phyloP scores from a whole-genome alignment of 2,888 invertebrate species.

The Coecobrya sp. region DNA sequence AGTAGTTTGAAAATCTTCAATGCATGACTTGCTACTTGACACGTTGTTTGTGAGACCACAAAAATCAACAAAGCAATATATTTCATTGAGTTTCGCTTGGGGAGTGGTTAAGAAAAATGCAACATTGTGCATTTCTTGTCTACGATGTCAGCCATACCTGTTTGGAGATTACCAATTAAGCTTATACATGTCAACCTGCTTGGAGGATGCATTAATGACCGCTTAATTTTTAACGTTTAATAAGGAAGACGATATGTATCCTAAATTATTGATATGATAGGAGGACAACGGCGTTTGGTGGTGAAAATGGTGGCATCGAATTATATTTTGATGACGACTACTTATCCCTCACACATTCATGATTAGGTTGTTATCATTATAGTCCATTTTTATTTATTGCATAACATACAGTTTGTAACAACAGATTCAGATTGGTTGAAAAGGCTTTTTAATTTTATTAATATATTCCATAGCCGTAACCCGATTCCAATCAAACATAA shows the following conservation, averaged over 20 bases:
- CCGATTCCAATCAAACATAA: neutral
- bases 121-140: neutral
- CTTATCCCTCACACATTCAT: neutral
- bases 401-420: neutral
- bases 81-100: slow-evolving; percentile 2
- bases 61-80: neutral
- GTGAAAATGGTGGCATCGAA: neutral
- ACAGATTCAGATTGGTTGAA: neutral
- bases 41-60: neutral
- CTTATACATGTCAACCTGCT: neutral
- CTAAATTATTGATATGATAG: neutral
- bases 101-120: neutral
- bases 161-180: neutral
- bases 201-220: neutral
- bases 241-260: neutral
- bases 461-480: slow-evolving; percentile 28
- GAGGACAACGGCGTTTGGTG: neutral
- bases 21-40: neutral
- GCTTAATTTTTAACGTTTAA: slow-evolving; percentile 3
- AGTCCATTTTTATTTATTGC: neutral
- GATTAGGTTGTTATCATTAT: neutral
- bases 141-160: neutral
- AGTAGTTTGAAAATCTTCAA: neutral
- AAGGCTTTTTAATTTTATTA: slow-evolving; percentile 2
- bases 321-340: neutral